These are phyloP conservation scores for Cydia fagiglandana DNA, from an alignment of 1,140 invertebrate species.

Conservation along the genomic window DNA sequence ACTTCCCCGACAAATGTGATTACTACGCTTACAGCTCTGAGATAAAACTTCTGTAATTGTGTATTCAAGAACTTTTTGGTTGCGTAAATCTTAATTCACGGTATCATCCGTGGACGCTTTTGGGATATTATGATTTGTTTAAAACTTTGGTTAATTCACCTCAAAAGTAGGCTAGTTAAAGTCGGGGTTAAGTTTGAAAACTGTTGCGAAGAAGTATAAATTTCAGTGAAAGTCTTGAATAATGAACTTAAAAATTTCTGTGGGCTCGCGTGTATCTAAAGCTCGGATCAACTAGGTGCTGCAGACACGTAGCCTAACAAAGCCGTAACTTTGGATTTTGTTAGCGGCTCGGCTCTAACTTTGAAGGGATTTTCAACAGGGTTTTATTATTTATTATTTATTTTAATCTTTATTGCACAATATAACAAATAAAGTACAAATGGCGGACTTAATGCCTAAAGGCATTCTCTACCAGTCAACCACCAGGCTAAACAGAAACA, in stretches of 20 bases:
- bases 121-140: slow-evolving; percentile 26
- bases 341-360: slow-evolving; percentile 14
- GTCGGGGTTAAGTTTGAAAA: slow-evolving; percentile 9
- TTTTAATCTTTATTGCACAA: too few relatives aligned
- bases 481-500: too few relatives aligned
- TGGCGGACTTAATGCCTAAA: too few relatives aligned
- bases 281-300: slow-evolving; percentile 17
- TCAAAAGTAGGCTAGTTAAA: slow-evolving; percentile 5
- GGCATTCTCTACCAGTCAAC: too few relatives aligned
- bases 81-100: slow-evolving; percentile 65
- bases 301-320: slow-evolving; percentile 17
- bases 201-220: not conserved
- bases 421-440: too few relatives aligned
- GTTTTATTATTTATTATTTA: too few relatives aligned
- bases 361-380: not conserved
- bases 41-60: slow-evolving; percentile 68
- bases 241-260: slow-evolving; percentile 22
- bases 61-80: slow-evolving; percentile 62
- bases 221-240: not conserved
- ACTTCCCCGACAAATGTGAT: slow-evolving; percentile 62
- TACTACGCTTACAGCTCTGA: slow-evolving; percentile 56
- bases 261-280: slow-evolving; percentile 21
- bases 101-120: slow-evolving; percentile 40
- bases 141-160: not conserved
- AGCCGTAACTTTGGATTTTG: slow-evolving; percentile 21